Base-by-base conservation (phyloP, 2,888 invertebrate genomes). In the Malthinus flaveolus region DNA sequence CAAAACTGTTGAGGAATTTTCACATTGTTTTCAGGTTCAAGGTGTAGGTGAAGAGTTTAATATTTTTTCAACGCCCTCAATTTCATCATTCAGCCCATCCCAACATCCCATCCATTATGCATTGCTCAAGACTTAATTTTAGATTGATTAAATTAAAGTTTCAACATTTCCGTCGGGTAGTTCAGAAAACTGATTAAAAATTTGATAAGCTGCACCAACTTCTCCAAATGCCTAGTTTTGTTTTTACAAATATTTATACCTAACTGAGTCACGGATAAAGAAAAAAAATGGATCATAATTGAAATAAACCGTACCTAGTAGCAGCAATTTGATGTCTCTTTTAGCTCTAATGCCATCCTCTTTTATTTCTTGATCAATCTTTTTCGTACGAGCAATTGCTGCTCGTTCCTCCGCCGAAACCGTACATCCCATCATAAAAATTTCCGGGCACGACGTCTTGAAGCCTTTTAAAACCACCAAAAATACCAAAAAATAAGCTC, bases 351-450 rank as follows among this genome's bases (percentile, higher is more conserved):
- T 90, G 70, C 97, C 97, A 83, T 98, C 98, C 82, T 97, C 97
- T 82, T 98, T 98, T 74, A 99, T 85, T 81, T 94, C 93, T 82
- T 93, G 95, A 84, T 99, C 98, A 78, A 99, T 98, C 81, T 92
- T 90, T 83, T 94, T 93, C 85, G 94, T 96, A 81, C 97, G 89
- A 82, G 97, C 98, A 81, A 95, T 88, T 77, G 98, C 98, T 79
- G 95, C 95, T 83, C 97, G 88, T 85, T 99, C 98, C 84, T 99
- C 98, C 74, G 97, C 97, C 83, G 97, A 97, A 90, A 97, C 94
- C 82, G 97, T 95, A 87, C 98, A 98, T 84, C 98, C 98, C 97
- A 98, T 98, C 69, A 70, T 71, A 70, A 72, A 73, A 61, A 73
- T 70, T 68, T 75, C 73, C 49, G 73, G 63, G 67, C 75, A 75